A percentile compares a stretch with the other conserved stretches of the same genome.
These are phyloP conservation scores for Monopterus albus DNA, from an alignment of 2,113 vertebrate genomes.

Conservation along the genomic window DNA sequence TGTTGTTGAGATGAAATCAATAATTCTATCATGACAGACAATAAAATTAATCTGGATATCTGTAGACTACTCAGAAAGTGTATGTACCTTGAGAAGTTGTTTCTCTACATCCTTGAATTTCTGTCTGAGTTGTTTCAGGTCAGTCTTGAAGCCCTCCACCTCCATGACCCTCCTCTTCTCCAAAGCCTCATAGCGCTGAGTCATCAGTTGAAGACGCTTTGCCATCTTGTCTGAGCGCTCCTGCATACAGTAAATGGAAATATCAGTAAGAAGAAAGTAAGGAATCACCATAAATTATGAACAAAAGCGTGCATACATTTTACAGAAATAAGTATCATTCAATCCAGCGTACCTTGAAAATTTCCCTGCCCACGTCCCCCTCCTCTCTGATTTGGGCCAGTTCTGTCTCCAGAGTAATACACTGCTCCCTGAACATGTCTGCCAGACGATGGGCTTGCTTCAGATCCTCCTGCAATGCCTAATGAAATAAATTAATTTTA, in stretches of 20 bases:
- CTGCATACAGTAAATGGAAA: slow-evolving; percentile 65
- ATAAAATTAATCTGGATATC: not conserved
- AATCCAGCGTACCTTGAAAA: slow-evolving; percentile 87
- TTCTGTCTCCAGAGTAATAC: slow-evolving; percentile 90
- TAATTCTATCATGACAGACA: no score
- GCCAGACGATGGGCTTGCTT: slow-evolving; percentile 87
- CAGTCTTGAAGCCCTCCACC: slow-evolving; percentile 93
- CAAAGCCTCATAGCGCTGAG: slow-evolving; percentile 90
- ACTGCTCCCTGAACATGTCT: slow-evolving; percentile 94
- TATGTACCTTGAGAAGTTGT: slow-evolving; percentile 90
- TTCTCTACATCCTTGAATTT: slow-evolving; percentile 93
- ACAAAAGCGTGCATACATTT: not conserved
- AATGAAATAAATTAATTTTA: slow-evolving; percentile 2
- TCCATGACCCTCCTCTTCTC: slow-evolving; percentile 91
- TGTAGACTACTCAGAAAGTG: not conserved
- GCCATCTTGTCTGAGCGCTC: slow-evolving; percentile 92
- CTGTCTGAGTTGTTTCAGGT: slow-evolving; percentile 90
- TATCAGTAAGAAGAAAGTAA: not conserved
- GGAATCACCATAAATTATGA: not conserved
- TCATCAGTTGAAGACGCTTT: slow-evolving; percentile 91
- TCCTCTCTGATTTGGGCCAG: slow-evolving; percentile 90
- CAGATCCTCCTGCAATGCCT: slow-evolving; percentile 89
- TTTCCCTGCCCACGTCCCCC: slow-evolving; percentile 86
- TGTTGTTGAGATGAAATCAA: no score
- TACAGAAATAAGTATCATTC: not conserved